Conservation (phyloP, 2,113 vertebrate genomes). For the Macaca fascicularis region DNA sequence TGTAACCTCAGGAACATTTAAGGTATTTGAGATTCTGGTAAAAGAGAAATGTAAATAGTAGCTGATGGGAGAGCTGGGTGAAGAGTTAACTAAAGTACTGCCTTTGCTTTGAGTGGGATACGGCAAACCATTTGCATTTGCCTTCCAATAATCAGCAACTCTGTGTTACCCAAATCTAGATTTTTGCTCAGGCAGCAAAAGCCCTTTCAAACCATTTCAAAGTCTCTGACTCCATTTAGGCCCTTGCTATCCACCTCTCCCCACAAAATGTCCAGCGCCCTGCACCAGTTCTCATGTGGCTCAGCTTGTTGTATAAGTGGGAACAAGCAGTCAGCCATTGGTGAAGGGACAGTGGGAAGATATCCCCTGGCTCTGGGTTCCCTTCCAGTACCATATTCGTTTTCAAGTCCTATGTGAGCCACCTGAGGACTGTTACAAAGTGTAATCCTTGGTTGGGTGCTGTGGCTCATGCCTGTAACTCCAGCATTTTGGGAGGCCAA, state of each 20-base stretch:
- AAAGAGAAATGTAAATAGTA: constrained; percentile 15
- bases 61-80: background rate
- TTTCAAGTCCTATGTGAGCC: background rate
- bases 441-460: too few species aligned
- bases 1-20: background rate
- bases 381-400: background rate
- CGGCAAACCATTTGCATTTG: background rate
- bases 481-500: too few species aligned
- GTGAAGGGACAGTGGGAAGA: background rate
- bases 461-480: too few species aligned
- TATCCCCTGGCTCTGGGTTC: background rate
- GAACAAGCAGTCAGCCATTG: too few species aligned
- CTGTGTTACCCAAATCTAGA: background rate
- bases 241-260: background rate
- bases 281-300: background rate
- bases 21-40: background rate
- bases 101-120: background rate
- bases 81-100: background rate
- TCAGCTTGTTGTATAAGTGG: background rate
- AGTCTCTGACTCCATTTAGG: background rate
- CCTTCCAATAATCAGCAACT: background rate
- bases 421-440: background rate
- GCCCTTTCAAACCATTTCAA: background rate
- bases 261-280: background rate
- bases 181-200: background rate